A percentile compares a stretch with the other conserved stretches of the same genome.
These are phyloP conservation scores for Bombylius discolor DNA, from an alignment of 2,888 invertebrate genomes.

Conservation along the genomic window DNA sequence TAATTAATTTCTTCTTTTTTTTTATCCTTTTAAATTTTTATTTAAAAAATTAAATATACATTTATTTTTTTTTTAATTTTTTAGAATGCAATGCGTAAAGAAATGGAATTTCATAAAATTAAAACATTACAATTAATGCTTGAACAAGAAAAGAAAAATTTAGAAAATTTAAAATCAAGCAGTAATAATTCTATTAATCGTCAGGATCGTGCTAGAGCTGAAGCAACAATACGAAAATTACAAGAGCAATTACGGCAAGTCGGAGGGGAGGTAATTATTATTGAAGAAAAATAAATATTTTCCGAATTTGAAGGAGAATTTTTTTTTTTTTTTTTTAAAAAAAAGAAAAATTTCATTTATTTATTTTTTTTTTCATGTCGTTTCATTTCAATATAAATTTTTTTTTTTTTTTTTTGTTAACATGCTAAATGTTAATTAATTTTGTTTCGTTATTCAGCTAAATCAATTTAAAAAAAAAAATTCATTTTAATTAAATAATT, in stretches of 20 bases:
- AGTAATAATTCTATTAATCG: conserved; percentile 29
- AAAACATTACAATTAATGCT: conserved; percentile 82
- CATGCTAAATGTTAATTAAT: not conserved
- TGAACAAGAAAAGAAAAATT: conserved; percentile 71
- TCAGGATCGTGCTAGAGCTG: conserved; percentile 22
- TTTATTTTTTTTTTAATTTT: conserved; percentile 21
- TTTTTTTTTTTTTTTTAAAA: no score
- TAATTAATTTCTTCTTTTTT: conserved; percentile 33
- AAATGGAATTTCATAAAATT: conserved; percentile 69
- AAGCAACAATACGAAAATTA: conserved; percentile 33
- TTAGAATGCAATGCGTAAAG: conserved; percentile 73
- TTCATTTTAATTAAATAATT: no score
- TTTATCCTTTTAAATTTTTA: not conserved
- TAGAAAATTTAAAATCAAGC: conserved; percentile 55
- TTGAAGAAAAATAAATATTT: conserved; percentile 1
- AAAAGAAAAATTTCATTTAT: no score
- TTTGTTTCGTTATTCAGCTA: no score
- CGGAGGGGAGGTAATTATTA: conserved; percentile 33
- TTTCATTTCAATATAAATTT: not conserved
- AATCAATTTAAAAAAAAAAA: no score
- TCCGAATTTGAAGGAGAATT: no score
- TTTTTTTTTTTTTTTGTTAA: not conserved
- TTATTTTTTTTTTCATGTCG: no score
- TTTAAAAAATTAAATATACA: not conserved
- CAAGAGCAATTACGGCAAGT: conserved; percentile 36